Base-by-base conservation (phyloP, 2,888 invertebrate genomes). In the Acleris holmiana region DNA sequence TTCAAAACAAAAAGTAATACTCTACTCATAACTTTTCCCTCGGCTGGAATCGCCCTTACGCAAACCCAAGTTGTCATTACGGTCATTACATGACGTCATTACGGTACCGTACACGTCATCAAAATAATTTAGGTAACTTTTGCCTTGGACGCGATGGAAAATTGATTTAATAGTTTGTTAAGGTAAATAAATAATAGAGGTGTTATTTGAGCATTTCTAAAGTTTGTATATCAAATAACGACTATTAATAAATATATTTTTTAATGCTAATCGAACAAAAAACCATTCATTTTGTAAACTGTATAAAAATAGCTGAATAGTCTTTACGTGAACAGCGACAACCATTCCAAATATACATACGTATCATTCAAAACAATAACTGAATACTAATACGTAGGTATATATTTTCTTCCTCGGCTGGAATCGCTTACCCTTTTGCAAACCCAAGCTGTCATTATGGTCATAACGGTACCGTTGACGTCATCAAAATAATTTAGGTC, bases 121-220 rank as follows among this genome's bases (percentile, higher is more conserved):
- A 10, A 23, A 59, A 75, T 78, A 77, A 78, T 77, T 73, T 73
- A 72, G 73, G 74, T 77, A 69, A 73, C 78, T 76, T 75, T 70
- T 73, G 61, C 73, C 69, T 66, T 61, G 66, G 72, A 75, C 35
- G 58, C 47, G 77, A 75, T 68, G 72, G 68, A 70, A 73, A 76
- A 73, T 74, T 74, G 77, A 61, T 63, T 47, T 73, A 69, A 60
- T 75, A 70, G 72, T 75, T 72, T 67, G 58, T 25, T 8, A 6
- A 2, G 25, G 25, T 25, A 25, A 7, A 25, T 25, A 25, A 7
- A 1, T 25, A 29, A 29, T 29, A 29, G 8, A 29, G 29, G 29
- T 8, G 8, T 25, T 25, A 25, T 0, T 5, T 23, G 23, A 25
- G 1, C 29, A 29, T 29, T 29, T 29, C 0, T 2, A 29, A 8